phyloP scores from a whole-genome alignment of 2,797 vertebrate genomes.

The Chromis chromis region DNA sequence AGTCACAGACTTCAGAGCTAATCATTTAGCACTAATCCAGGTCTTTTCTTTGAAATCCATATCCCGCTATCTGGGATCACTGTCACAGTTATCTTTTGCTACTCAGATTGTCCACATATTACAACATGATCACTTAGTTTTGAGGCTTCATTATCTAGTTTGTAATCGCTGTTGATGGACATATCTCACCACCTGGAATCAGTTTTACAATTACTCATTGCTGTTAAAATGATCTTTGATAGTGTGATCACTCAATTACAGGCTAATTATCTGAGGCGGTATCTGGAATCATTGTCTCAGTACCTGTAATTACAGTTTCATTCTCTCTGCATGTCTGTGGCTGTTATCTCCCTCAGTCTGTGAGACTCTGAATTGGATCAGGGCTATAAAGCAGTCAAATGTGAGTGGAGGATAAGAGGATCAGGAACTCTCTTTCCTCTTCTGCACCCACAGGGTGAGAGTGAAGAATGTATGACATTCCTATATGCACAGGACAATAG shows the following conservation, averaged over 20 bases:
- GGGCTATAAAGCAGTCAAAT: conserved; percentile 64
- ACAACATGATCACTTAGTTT: conserved; percentile 33
- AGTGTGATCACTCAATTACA: conserved; percentile 59
- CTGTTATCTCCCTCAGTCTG: conserved; percentile 56
- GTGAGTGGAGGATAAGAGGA: conserved; percentile 60
- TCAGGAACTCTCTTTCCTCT: conserved; percentile 58
- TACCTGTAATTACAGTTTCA: conserved; percentile 61
- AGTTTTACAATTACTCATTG: conserved; percentile 36
- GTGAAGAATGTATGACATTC: conserved; percentile 72
- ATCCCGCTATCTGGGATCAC: conserved; percentile 7
- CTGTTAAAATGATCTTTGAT: conserved; percentile 51
- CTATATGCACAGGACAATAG: conserved; percentile 60
- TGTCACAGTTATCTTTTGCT: conserved; percentile 28
- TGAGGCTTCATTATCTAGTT: conserved; percentile 46
- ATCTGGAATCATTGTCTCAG: conserved; percentile 43
- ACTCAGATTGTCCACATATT: conserved; percentile 38
- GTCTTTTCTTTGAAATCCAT: conserved; percentile 51
- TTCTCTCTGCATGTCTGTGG: conserved; percentile 47
- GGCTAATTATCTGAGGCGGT: conserved; percentile 59
- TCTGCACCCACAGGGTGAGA: conserved; percentile 54
- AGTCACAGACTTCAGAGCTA: conserved; percentile 42
- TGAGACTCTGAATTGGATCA: conserved; percentile 40
- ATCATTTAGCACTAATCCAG: conserved; percentile 54
- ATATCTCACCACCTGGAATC: conserved; percentile 52
- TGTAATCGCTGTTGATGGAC: conserved; percentile 45